A percentile compares a stretch with the other conserved stretches of the same genome.
phyloP scores from a whole-genome alignment of 2,113 vertebrate species.

The Alaudala cheleensis region DNA sequence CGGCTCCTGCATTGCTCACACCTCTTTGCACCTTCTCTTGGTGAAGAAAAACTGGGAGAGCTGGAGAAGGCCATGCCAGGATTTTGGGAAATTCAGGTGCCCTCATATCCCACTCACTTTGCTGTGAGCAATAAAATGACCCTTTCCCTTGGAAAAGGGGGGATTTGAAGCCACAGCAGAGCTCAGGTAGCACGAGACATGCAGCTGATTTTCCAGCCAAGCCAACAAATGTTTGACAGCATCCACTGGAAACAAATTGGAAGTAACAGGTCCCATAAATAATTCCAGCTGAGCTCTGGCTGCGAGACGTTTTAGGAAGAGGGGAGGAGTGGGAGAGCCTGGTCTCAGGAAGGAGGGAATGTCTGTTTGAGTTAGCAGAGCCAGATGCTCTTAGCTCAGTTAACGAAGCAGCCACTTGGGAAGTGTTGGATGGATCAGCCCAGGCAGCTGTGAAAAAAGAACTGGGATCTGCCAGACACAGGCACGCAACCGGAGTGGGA shows the following conservation, averaged over 20 bases:
- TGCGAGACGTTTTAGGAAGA: not conserved
- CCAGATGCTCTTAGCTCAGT: not conserved
- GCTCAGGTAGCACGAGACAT: not conserved
- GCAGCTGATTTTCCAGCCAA: not conserved
- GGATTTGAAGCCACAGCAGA: not conserved
- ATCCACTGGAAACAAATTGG: not conserved
- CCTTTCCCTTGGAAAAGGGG: not conserved
- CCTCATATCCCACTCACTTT: rapidly evolving
- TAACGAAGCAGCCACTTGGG: not conserved
- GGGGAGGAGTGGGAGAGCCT: not conserved
- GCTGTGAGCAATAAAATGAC: not conserved
- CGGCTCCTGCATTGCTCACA: not conserved
- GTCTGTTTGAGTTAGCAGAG: not conserved
- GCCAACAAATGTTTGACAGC: not conserved
- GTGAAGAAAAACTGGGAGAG: not conserved
- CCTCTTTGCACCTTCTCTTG: not conserved
- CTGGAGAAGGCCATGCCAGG: not conserved
- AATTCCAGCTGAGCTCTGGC: not conserved
- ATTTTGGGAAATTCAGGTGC: not conserved
- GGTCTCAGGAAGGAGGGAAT: not conserved
- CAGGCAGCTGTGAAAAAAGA: not conserved
- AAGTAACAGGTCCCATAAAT: slow-evolving; percentile 26
- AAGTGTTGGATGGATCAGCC: not conserved
- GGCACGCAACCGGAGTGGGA: not conserved
- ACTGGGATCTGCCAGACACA: rapidly evolving